Conservation (phyloP, 2,888 invertebrate species). For the Lithophane ornitopus region DNA sequence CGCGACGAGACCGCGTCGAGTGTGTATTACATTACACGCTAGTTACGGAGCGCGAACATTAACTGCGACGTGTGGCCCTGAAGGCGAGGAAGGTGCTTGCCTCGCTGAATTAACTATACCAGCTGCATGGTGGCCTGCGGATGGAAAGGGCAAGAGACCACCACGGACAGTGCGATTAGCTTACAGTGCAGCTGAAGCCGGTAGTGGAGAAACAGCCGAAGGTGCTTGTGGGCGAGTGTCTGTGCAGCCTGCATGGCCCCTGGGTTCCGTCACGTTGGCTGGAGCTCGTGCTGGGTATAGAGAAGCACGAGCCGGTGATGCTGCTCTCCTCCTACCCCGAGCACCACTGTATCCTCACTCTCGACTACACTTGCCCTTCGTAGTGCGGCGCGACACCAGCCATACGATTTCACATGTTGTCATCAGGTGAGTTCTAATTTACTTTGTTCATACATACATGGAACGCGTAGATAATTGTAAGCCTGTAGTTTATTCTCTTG, state of each 20-base stretch:
- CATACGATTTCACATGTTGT: constrained; percentile 94
- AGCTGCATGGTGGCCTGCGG: constrained; percentile 97
- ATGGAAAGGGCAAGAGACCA: constrained; percentile 91
- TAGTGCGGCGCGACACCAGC: constrained; percentile 93
- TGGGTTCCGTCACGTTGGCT: constrained; percentile 93
- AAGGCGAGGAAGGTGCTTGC: constrained; percentile 97
- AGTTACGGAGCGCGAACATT: constrained; percentile 91
- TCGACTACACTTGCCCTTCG: constrained; percentile 97
- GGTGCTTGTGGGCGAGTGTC: constrained; percentile 93
- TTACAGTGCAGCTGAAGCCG: constrained; percentile 97
- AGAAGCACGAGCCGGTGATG: constrained; percentile 95
- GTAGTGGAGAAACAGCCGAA: constrained; percentile 92
- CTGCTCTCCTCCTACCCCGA: constrained; percentile 96
- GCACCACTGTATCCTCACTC: constrained; percentile 97
- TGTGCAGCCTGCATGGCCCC: constrained; percentile 92
- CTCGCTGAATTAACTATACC: constrained; percentile 97
- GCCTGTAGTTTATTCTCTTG: constrained; percentile 7
- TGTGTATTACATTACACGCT: constrained; percentile 95
- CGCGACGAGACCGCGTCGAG: constrained; percentile 93
- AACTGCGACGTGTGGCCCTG: constrained; percentile 97
- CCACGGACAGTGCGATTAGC: constrained; percentile 95
- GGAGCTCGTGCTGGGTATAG: constrained; percentile 95
- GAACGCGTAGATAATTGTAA: neutral
- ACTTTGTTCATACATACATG: neutral
- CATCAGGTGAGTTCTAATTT: constrained; percentile 92